Base-by-base conservation (phyloP, 2,113 vertebrate genomes). In the Lanius ludovicianus region DNA sequence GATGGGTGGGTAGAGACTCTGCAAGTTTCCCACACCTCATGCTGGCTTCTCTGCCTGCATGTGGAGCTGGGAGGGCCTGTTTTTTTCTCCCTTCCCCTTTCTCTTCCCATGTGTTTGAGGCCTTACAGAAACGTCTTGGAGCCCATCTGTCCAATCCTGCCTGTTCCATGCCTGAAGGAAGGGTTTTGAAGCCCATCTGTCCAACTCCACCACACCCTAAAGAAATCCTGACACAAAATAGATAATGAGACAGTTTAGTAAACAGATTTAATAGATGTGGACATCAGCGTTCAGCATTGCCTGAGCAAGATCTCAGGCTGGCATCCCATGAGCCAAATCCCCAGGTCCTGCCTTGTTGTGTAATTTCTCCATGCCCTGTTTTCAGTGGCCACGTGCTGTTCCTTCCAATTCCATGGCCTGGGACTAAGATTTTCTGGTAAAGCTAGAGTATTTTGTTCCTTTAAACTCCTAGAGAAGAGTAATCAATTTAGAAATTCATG, bases 191-290 rank as follows among this genome's bases (percentile, higher is more conserved):
- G 87, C 97, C 98, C 97, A 98, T 98, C 98, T 98, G 98, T 98
- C 97, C 76, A 76, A 95, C 90, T 97, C 76, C 74, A 97, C 97
- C 98, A 96, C 97, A 85, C 96, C 97, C 98, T 97, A 94, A 96
- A 98, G 97, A 98, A 97, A 98, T 97, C 91, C 94, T 94, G 88
- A 97, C 97, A 97, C 90, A 95, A 97, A 97, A 82, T 28, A 97
- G 96, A 97, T 98, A 97, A 98, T 95, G 96, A 97, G 96, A 92
- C 96, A 95, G 85, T 94, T 98, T 98, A 98, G 96, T 97, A 98
- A 98, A 97, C 95, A 97, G 94, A 97, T 90, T 97, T 98, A 98
- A 98, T 98, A 73, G 94, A 97, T 97, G 91, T 97, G 97, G 97
- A 98, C 97, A 90, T 95, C 96, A 92, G 79, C 31, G 49, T 25